Evolutionary conservation across 2,797 vertebrate species (phyloP).

Genomic region (Echeneis naucrates): DNA sequence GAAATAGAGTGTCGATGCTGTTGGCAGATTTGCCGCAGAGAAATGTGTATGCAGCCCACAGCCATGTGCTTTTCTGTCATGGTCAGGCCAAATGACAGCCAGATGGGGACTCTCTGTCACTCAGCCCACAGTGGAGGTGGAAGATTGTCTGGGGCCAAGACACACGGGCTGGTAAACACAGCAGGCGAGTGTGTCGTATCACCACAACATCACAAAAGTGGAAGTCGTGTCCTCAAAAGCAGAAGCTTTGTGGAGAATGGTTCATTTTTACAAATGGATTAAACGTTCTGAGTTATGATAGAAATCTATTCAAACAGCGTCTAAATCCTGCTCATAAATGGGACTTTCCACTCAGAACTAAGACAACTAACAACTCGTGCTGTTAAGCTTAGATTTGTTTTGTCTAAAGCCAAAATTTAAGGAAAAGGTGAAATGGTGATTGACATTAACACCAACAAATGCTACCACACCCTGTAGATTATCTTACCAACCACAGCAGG

Average conservation of each 20-base stretch:
- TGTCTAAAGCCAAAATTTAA: background rate
- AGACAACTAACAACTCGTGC: background rate
- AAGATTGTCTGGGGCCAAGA: slow-evolving; percentile 67
- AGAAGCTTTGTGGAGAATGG: background rate
- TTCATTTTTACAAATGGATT: background rate
- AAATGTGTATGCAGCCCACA: slow-evolving; percentile 62
- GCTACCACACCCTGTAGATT: background rate
- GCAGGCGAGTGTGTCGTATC: slow-evolving; percentile 35
- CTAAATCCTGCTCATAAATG: background rate
- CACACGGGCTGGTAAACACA: slow-evolving; percentile 44
- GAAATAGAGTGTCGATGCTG: slow-evolving; percentile 70
- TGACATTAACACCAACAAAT: background rate
- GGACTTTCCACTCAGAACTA: background rate
- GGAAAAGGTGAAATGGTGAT: background rate
- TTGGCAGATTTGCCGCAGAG: slow-evolving; percentile 51
- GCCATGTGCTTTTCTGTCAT: slow-evolving; percentile 71
- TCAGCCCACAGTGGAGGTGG: slow-evolving; percentile 64
- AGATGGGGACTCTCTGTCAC: slow-evolving; percentile 73
- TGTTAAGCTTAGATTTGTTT: background rate
- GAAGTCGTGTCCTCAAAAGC: slow-evolving; percentile 33
- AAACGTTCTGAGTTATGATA: background rate
- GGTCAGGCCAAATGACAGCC: slow-evolving; percentile 78
- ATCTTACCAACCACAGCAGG: background rate
- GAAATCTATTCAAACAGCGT: background rate
- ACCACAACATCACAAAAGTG: slow-evolving; percentile 45